phyloP scores from a whole-genome alignment of 1,140 invertebrate species.

The Lepidostoma basale region DNA sequence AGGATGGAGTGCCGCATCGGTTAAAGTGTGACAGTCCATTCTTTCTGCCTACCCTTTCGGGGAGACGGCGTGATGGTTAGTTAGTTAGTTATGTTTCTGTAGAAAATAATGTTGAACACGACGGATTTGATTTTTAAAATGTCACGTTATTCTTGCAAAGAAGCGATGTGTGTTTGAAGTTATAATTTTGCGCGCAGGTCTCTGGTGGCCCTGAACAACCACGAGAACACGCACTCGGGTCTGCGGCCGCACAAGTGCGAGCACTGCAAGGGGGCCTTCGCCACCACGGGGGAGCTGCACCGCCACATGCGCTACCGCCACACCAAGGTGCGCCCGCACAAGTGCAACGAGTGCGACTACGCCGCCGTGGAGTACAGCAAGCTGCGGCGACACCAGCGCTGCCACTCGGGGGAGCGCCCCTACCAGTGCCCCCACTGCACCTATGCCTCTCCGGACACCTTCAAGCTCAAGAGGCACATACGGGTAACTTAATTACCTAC shows the following conservation, averaged over 20 bases:
- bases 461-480: conserved; percentile 89
- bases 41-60: too few relatives aligned
- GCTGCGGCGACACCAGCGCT: conserved; percentile 85
- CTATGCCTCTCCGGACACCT: conserved; percentile 93
- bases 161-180: too few relatives aligned
- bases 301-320: conserved; percentile 87
- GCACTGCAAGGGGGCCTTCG: conserved; percentile 86
- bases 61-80: too few relatives aligned
- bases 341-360: conserved; percentile 89
- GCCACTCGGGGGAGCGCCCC: conserved; percentile 80
- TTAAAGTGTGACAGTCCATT: too few relatives aligned
- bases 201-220: conserved; percentile 84
- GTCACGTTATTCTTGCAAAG: too few relatives aligned
- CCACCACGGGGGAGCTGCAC: conserved; percentile 85
- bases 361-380: conserved; percentile 89
- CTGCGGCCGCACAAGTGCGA: conserved; percentile 84
- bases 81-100: too few relatives aligned
- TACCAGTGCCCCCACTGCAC: conserved; percentile 91
- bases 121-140: too few relatives aligned
- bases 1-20: too few relatives aligned
- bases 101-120: too few relatives aligned
- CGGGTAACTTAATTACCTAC: conserved; percentile 53
- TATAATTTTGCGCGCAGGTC: conserved; percentile 58
- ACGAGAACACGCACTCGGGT: conserved; percentile 93
- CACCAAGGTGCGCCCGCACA: conserved; percentile 89